Base-by-base conservation (phyloP, 2,797 vertebrate species). In the Lindbergichthys nudifrons region DNA sequence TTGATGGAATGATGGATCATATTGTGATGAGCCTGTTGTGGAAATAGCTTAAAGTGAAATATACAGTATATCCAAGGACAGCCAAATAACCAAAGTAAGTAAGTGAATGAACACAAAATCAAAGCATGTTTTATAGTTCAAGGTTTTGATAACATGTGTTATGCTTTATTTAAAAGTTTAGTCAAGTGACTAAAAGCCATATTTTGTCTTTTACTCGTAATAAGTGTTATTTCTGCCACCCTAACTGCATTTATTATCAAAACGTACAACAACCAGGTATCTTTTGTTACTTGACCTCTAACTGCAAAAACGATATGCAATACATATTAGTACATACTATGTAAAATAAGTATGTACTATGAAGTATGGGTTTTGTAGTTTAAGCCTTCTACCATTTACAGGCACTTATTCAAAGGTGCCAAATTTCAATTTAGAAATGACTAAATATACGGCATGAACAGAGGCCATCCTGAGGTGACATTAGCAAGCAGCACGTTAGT, bases 1-100 rank as follows among this genome's bases (percentile, higher is more conserved):
- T 84, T 85, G 72, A 66, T 71, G 78, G 61, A 75, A 72, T 52
- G 65, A 36, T 56, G 54, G 75, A 75, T 77, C 67, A 76, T 62
- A 70, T 77, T 81, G 51, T 63, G 21, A 79, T 68, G 41, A 66
- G 62, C 43, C 43, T 53, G 50, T 77, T 84, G 68, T 70, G 43
- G 57, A 26, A 61, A 50, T 70, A 56, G 57, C 10, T 1, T 56
- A 39, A 36, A 70, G 46, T 43, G n/a, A 62, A 65, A 80, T 59
- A 50, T 42, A 54, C 43, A 54, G 8, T 36, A 8, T 5, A 60
- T 46, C 19, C 32, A 68, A 64, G 45, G 59, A 72, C 53, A 61
- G 32, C 0, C 48, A 10, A 18, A 62, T 30, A 41, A 26, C 26
- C 26, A 1, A 26, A 26, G 26, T 1, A n/a, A 45, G 63, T 50